These are phyloP conservation scores for Pelvicachromis taeniatus DNA, from an alignment of 2,113 vertebrate species.

Conservation along the genomic window DNA sequence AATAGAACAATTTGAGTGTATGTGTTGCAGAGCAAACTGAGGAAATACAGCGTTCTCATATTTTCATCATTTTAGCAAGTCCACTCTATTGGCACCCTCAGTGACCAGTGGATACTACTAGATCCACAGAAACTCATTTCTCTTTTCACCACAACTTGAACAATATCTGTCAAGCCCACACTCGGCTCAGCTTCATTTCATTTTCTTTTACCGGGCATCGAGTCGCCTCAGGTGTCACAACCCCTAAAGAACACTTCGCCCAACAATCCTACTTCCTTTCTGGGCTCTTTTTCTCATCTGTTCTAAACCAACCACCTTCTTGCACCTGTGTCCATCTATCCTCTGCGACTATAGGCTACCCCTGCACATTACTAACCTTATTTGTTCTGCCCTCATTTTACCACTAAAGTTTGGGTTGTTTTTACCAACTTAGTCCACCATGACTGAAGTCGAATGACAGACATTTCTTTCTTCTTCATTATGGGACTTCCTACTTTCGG, in stretches of 20 bases:
- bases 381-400: background rate
- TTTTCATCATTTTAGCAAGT: background rate
- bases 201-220: background rate
- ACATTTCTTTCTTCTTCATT: background rate
- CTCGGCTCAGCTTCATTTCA: background rate
- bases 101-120: background rate
- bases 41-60: background rate
- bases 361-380: background rate
- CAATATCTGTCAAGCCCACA: background rate
- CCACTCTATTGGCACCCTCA: background rate
- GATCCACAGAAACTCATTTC: background rate
- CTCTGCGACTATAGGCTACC: background rate
- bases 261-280: background rate
- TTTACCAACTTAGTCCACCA: background rate
- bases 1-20: background rate
- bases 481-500: background rate
- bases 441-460: background rate
- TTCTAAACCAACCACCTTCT: background rate
- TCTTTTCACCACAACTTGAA: background rate
- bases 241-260: background rate
- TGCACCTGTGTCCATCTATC: background rate
- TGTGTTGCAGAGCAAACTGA: background rate
- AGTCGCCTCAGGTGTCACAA: background rate
- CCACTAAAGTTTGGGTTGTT: background rate
- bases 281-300: background rate